Base-by-base conservation (phyloP, 2,888 invertebrate species). In the Aspidiotus rigidus region DNA sequence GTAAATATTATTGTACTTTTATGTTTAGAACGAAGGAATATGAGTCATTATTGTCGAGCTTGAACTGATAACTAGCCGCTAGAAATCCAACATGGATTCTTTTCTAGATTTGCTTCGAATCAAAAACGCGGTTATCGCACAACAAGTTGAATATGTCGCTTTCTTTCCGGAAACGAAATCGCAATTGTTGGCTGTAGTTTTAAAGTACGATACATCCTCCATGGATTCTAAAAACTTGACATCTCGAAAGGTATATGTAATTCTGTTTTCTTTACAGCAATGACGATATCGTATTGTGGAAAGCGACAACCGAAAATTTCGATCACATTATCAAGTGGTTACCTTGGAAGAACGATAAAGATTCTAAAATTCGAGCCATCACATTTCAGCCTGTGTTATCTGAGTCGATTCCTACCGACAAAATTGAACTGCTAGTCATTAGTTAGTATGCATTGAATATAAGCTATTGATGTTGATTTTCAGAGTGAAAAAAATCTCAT, bases 321-420 rank as follows among this genome's bases (percentile, higher is more conserved):
- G 60, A 60, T 49, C 67, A 41, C 8, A 44, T 49, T 7, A 53
- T 67, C 40, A 60, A 60, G 55, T 62, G 62, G 69, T 57, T 69
- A 54, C 69, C 69, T 13, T 69, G 69, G 69, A 54, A 56, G 55
- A 69, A 41, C 3, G 56, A 62, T 17, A 17, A 40, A 28, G 56
- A 59, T 62, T 56, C 54, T 8, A 69, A 69, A 69, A 56, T 69
- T n/a, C 55, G 57, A 39, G 69, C 69, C 17, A 69, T 69, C 40
- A 63, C 69, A 56, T 69, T 69, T 62, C 62, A 69, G 41, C 63
- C 62, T 39, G 57, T 44, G 54, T 55, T 63, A 7, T 39, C 55
- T 7, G 63, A 69, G 53, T 60, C 67, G 0, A 42, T 67, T n/a
- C 42, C 67, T 1, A 60, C 59, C 15, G 28, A 67, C n/a, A 67